Conservation (phyloP, 2,113 vertebrate genomes). For the Seriola rivoliana region DNA sequence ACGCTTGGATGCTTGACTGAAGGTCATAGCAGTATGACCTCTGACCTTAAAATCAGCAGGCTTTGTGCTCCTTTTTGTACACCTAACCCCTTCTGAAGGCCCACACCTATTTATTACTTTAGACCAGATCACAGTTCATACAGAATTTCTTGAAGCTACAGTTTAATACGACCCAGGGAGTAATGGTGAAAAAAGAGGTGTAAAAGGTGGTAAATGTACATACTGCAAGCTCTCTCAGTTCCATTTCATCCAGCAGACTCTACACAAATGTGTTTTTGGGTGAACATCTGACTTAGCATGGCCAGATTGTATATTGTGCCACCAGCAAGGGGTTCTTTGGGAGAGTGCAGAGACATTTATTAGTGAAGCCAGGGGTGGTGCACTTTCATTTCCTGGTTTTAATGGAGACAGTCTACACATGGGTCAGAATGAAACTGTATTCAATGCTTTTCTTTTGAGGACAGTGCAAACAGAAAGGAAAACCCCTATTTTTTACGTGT, state of each 20-base stretch:
- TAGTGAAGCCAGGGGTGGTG: slow-evolving; percentile 75
- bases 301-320: slow-evolving; percentile 35
- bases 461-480: slow-evolving; percentile 39
- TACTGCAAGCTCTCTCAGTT: not conserved
- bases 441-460: slow-evolving; percentile 81
- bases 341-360: slow-evolving; percentile 70
- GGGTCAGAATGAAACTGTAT: slow-evolving; percentile 86
- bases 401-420: slow-evolving; percentile 81
- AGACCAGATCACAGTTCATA: not conserved
- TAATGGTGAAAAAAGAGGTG: not conserved
- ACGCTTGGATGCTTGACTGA: slow-evolving; percentile 43
- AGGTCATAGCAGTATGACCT: slow-evolving; percentile 43
- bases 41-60: slow-evolving; percentile 54
- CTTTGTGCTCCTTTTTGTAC: not conserved
- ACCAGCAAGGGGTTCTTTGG: slow-evolving; percentile 43
- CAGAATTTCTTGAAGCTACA: not conserved
- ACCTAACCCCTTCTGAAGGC: not conserved
- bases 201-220: not conserved
- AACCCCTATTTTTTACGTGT: not conserved
- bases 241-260: not conserved
- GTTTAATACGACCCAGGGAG: no score
- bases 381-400: slow-evolving; percentile 81
- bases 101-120: not conserved
- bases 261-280: not conserved
- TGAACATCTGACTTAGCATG: slow-evolving; percentile 34